phyloP scores from a whole-genome alignment of 2,113 vertebrate genomes.

The Danio rerio region DNA sequence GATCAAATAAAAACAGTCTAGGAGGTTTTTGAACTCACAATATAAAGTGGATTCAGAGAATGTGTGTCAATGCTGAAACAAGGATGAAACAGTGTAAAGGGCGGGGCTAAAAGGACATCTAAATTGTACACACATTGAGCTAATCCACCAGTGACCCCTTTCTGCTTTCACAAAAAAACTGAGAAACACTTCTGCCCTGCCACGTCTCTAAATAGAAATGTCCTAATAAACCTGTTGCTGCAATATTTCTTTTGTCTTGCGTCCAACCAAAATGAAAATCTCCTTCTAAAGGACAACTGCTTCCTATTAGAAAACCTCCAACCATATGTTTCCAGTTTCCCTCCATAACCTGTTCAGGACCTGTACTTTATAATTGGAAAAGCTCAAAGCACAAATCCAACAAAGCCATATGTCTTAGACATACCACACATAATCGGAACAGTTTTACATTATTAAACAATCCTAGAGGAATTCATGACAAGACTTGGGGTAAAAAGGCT shows the following conservation, averaged over 20 bases:
- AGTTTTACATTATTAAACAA: slow-evolving; percentile 44
- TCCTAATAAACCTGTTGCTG: not conserved
- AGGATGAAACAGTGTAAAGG: not conserved
- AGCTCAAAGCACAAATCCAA: not conserved
- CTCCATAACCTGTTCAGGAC: not conserved
- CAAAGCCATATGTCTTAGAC: not conserved
- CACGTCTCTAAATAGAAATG: not conserved
- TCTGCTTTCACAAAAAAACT: slow-evolving; percentile 9
- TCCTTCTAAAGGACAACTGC: not conserved
- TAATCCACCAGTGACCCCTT: slow-evolving; percentile 1
- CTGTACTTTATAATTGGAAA: not conserved
- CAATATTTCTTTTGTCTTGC: not conserved
- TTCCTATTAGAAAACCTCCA: slow-evolving; percentile 13
- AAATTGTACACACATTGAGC: not conserved
- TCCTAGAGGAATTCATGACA: slow-evolving; percentile 39
- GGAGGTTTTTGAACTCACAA: not conserved
- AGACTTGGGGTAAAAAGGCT: not conserved
- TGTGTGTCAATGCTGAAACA: not conserved
- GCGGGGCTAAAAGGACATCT: not conserved
- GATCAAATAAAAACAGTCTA: not conserved
- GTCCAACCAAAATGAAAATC: not conserved
- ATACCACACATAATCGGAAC: slow-evolving; percentile 15
- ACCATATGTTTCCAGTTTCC: slow-evolving; percentile 3
- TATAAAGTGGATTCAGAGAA: not conserved
- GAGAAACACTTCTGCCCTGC: not conserved